phyloP scores from a whole-genome alignment of 2,797 vertebrate species.

The Sebastes taczanowskii region DNA sequence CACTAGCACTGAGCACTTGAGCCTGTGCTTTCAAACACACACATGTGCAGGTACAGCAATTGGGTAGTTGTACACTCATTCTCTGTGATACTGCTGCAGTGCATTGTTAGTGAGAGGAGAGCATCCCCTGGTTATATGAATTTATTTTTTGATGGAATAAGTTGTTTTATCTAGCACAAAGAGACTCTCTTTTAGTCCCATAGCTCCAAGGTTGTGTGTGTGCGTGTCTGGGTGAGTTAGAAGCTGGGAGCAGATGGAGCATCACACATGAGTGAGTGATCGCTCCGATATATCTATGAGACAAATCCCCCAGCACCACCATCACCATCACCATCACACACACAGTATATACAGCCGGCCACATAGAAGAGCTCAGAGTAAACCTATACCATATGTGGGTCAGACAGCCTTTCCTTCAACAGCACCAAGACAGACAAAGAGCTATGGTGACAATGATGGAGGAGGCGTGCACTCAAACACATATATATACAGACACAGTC shows the following conservation, averaged over 20 bases:
- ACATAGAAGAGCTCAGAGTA: slow-evolving; percentile 32
- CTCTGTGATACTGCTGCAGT: background rate
- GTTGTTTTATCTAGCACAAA: background rate
- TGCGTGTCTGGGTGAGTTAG: background rate
- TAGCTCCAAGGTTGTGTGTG: background rate
- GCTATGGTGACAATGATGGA: slow-evolving; percentile 70
- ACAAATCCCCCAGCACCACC: slow-evolving; percentile 42
- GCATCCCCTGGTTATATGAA: background rate
- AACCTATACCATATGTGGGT: slow-evolving; percentile 73
- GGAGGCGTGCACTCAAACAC: slow-evolving; percentile 44
- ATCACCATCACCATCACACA: background rate
- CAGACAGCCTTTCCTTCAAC: slow-evolving; percentile 56
- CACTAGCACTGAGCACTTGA: background rate
- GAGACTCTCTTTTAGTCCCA: background rate
- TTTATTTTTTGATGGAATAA: background rate
- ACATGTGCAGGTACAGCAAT: background rate
- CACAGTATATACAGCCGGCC: slow-evolving; percentile 9
- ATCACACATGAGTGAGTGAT: slow-evolving; percentile 64
- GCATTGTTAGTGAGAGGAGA: background rate
- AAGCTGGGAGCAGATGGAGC: slow-evolving; percentile 64
- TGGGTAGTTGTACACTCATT: background rate
- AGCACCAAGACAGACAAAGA: slow-evolving; percentile 56
- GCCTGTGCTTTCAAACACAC: background rate
- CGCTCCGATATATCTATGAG: slow-evolving; percentile 27
- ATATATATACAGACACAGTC: slow-evolving; percentile 24